Evolutionary conservation across 2,797 vertebrate species (phyloP).

Genomic region (Linurgus olivaceus): DNA sequence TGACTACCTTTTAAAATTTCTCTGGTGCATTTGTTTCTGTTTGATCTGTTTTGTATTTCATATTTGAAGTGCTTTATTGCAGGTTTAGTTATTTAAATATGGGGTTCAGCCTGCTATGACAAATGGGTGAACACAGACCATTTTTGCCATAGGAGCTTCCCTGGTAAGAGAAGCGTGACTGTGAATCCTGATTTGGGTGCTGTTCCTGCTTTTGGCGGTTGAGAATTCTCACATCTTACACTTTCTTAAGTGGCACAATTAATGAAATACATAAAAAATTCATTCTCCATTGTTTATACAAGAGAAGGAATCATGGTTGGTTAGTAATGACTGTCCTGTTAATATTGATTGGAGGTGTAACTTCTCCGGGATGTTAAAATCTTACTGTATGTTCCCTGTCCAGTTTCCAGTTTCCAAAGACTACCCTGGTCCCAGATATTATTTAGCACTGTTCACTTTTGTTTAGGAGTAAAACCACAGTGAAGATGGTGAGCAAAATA

Average conservation of each 20-base stretch:
- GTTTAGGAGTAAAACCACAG: not conserved
- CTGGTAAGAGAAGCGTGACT: not conserved
- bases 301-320: not conserved
- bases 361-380: not conserved
- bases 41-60: not conserved
- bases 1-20: not conserved
- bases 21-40: not conserved
- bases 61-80: not conserved
- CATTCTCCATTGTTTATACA: not conserved
- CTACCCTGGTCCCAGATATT: not conserved
- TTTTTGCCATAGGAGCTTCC: not conserved
- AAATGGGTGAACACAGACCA: not conserved
- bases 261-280: not conserved
- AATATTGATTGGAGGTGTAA: fast-evolving
- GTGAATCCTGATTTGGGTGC: not conserved
- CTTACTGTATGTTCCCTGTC: not conserved
- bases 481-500: not conserved
- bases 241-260: not conserved
- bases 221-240: not conserved
- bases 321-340: not conserved
- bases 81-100: not conserved
- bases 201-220: not conserved
- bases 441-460: not conserved
- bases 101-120: not conserved
- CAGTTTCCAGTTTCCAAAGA: not conserved